Percentiles rank a stretch among this genome's conserved stretches.
Evolutionary conservation across 2,888 invertebrate genomes (phyloP).

Genomic region (Cyrtodaria siliqua): DNA sequence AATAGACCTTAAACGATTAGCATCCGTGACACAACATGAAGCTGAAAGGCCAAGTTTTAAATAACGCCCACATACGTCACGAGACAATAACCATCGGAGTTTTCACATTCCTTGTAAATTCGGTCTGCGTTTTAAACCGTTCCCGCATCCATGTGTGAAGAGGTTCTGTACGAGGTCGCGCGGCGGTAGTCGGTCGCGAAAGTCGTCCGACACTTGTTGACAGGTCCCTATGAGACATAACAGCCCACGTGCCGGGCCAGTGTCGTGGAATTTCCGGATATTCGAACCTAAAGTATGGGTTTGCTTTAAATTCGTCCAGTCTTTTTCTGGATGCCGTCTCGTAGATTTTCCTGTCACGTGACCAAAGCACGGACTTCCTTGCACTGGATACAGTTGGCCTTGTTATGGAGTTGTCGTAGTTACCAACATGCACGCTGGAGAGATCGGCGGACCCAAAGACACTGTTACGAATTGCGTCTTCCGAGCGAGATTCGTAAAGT

Average conservation of each 20-base stretch:
- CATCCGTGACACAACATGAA: too few species aligned
- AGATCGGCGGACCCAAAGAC: constrained; percentile 59
- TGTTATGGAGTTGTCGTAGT: constrained; percentile 66
- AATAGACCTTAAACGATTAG: too few species aligned
- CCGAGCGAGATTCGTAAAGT: constrained; percentile 25
- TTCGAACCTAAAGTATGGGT: constrained; percentile 69
- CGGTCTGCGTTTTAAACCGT: constrained; percentile 34
- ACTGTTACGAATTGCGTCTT: constrained; percentile 62
- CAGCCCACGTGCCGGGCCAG: constrained; percentile 78
- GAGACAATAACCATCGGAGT: constrained; percentile 34
- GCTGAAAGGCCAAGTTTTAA: too few species aligned
- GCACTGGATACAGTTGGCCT: constrained; percentile 74
- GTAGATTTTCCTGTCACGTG: constrained; percentile 72
- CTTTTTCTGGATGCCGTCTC: constrained; percentile 65
- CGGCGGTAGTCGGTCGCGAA: constrained; percentile 63
- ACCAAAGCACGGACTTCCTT: constrained; percentile 75
- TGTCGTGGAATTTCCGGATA: constrained; percentile 75
- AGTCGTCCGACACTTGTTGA: constrained; percentile 67
- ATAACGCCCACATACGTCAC: too few species aligned
- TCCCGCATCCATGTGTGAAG: constrained; percentile 32
- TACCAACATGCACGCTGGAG: constrained; percentile 50
- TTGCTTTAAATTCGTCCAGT: constrained; percentile 63
- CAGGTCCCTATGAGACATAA: constrained; percentile 61
- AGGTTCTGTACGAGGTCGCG: constrained; percentile 35
- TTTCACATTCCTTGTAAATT: constrained; percentile 43